Percentiles rank a stretch among this genome's conserved stretches.
Evolutionary conservation across 2,113 vertebrate genomes (phyloP).

Genomic region (Ptilorrhoa leucosticta): DNA sequence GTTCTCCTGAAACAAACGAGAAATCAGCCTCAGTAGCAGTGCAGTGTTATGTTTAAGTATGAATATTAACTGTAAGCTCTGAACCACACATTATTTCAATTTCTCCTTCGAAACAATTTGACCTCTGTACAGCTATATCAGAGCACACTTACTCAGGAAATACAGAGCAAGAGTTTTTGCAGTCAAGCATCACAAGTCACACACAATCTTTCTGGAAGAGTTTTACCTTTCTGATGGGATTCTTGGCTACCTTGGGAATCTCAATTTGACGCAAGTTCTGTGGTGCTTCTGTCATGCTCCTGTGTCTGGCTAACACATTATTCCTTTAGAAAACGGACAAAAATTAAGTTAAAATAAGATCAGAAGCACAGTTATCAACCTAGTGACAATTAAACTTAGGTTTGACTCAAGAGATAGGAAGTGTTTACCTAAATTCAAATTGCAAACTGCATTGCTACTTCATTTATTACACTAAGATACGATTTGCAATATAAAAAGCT

Average conservation of each 20-base stretch:
- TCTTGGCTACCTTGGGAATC: constrained; percentile 84
- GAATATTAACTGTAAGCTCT: not conserved
- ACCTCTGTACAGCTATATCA: not conserved
- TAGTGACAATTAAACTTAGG: not conserved
- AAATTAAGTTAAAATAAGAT: not conserved
- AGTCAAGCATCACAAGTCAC: not conserved
- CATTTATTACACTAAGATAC: not conserved
- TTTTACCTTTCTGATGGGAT: constrained; percentile 77
- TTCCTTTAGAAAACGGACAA: constrained; percentile 70
- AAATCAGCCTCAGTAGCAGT: not conserved
- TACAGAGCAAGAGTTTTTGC: not conserved
- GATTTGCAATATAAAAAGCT: not conserved
- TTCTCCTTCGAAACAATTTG: not conserved
- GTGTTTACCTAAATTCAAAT: not conserved
- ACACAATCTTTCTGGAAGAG: not conserved
- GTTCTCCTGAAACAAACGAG: constrained; percentile 63
- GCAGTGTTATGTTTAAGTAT: not conserved
- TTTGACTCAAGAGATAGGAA: not conserved
- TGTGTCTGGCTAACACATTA: constrained; percentile 83
- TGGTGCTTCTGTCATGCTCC: constrained; percentile 86
- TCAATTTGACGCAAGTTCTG: constrained; percentile 91
- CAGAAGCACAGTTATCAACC: not conserved
- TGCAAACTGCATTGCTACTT: not conserved
- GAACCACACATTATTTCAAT: not conserved
- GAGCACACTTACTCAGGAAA: not conserved